Conservation (phyloP, 2,888 invertebrate genomes). For the Asteroscopus sphinx region DNA sequence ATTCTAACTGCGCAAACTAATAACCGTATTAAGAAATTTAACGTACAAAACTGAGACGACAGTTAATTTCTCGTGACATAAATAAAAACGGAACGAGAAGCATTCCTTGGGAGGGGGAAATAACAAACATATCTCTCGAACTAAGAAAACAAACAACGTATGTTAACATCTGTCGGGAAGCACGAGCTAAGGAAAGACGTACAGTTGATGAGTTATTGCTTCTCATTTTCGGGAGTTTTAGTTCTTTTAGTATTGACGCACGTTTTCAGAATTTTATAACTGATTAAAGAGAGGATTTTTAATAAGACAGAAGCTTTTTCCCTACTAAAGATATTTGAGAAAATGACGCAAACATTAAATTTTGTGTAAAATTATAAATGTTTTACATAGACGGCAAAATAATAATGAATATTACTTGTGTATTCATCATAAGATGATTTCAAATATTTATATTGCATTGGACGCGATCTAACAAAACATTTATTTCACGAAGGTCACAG, state of each 20-base stretch:
- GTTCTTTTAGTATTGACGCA: constrained; percentile 26
- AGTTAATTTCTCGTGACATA: constrained; percentile 87
- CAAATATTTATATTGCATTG: too few species aligned
- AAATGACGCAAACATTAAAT: too few species aligned
- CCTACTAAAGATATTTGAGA: background rate
- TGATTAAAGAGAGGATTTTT: background rate
- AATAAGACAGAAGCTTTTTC: background rate
- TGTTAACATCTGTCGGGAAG: constrained; percentile 88
- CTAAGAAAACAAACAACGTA: constrained; percentile 89
- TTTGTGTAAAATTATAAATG: too few species aligned
- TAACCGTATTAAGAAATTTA: constrained; percentile 79
- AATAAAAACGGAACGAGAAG: constrained; percentile 82
- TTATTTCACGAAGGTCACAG: constrained; percentile 20
- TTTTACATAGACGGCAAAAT: too few species aligned
- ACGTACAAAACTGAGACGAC: constrained; percentile 75
- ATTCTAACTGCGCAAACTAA: constrained; percentile 56
- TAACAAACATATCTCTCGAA: constrained; percentile 88
- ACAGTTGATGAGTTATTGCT: constrained; percentile 59
- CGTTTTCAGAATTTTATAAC: constrained; percentile 1
- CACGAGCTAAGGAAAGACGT: constrained; percentile 71
- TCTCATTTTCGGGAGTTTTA: constrained; percentile 49
- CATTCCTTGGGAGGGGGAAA: constrained; percentile 75
- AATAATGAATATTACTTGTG: too few species aligned
- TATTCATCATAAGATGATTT: too few species aligned
- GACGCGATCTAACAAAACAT: constrained; percentile 7